phyloP scores from a whole-genome alignment of 1,140 invertebrate species.

The Nautilus pompilius region DNA sequence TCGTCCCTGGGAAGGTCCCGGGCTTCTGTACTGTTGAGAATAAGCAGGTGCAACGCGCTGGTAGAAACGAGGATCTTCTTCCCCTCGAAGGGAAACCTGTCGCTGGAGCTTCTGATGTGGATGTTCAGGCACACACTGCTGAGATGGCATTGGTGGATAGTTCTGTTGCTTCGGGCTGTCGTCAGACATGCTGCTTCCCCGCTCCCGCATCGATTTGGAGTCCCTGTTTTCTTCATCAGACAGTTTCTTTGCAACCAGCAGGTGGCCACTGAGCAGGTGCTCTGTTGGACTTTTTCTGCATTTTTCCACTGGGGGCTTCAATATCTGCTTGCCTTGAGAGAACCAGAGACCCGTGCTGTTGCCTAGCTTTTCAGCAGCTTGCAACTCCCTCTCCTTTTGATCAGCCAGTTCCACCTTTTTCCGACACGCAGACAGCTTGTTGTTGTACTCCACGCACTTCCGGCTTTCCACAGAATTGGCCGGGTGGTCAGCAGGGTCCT shows the following conservation, averaged over 20 bases:
- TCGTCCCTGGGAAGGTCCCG: constrained; percentile 10
- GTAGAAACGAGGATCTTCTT: constrained; percentile 68
- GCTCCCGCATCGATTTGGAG: neutral
- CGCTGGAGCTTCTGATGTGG: constrained; percentile 76
- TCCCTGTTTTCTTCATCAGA: constrained; percentile 48
- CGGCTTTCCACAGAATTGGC: constrained; percentile 10
- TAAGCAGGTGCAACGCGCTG: constrained; percentile 8
- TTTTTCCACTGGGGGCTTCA: neutral
- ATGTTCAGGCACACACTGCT: constrained; percentile 59
- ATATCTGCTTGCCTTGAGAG: neutral
- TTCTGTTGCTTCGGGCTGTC: constrained; percentile 10
- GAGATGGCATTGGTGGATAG: neutral
- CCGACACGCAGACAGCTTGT: constrained; percentile 28
- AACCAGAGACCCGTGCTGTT: neutral
- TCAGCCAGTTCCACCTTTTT: constrained; percentile 26
- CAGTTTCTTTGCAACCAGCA: constrained; percentile 53
- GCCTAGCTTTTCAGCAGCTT: neutral
- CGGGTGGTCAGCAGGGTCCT: constrained; percentile 1
- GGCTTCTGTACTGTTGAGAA: constrained; percentile 16
- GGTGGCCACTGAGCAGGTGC: constrained; percentile 46
- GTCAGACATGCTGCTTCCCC: neutral
- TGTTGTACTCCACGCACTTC: constrained; percentile 20
- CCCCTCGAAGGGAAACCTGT: constrained; percentile 77
- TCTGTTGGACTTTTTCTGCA: constrained; percentile 18
- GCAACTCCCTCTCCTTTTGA: neutral